phyloP scores from a whole-genome alignment of 1,140 invertebrate species.

The Conus ventricosus region DNA sequence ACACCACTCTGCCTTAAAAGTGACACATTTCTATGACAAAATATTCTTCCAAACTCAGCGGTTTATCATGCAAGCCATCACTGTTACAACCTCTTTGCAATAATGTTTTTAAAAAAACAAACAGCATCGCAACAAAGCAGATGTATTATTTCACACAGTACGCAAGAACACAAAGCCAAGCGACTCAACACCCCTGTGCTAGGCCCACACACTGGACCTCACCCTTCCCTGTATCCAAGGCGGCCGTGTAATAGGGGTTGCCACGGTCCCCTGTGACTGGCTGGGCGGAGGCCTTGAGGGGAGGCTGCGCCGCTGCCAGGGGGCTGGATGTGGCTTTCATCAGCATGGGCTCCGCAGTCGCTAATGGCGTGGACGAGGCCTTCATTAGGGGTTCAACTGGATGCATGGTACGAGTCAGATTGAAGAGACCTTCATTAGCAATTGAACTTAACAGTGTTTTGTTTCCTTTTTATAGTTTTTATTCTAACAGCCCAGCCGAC shows the following conservation, averaged over 20 bases:
- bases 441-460: no score
- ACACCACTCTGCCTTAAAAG: no score
- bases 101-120: not conserved
- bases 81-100: not conserved
- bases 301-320: not conserved
- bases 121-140: not conserved
- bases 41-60: no score
- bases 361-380: not conserved
- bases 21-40: no score
- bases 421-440: no score
- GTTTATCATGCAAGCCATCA: no score
- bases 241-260: conserved; percentile 1
- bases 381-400: not conserved
- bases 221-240: conserved; percentile 7
- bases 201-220: not conserved
- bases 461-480: no score
- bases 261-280: not conserved
- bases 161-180: not conserved
- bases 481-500: no score
- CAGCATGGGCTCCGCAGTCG: conserved; percentile 9
- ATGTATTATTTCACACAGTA: no score
- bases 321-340: conserved; percentile 5
- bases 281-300: not conserved
- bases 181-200: no score
- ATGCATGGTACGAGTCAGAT: not conserved